Evolutionary conservation across 2,797 vertebrate genomes (phyloP).

Genomic region (Epinephelus coioides): DNA sequence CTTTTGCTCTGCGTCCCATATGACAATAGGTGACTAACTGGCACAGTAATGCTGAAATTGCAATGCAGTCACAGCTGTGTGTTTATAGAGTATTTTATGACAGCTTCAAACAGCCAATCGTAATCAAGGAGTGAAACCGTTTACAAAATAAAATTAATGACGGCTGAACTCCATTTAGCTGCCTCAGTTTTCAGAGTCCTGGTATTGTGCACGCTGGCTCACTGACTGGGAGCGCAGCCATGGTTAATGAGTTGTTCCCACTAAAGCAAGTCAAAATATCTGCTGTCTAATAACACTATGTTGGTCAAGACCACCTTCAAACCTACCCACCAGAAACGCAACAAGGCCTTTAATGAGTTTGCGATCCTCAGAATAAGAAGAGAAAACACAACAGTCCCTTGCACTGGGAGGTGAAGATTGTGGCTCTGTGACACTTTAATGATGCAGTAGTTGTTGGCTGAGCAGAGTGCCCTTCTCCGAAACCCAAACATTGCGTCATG

Average conservation of each 20-base stretch:
- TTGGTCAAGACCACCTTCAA: not conserved
- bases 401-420: constrained; percentile 4
- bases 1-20: too few relatives aligned
- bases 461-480: constrained; percentile 29
- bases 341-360: constrained; percentile 22
- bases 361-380: constrained; percentile 11
- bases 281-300: constrained; percentile 19
- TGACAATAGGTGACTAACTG: too few relatives aligned
- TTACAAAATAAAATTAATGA: not conserved
- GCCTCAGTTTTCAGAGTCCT: constrained; percentile 1
- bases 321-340: not conserved
- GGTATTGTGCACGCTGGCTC: not conserved
- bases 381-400: constrained; percentile 5
- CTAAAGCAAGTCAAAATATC: constrained; percentile 17
- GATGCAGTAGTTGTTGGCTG: constrained; percentile 26
- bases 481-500: constrained; percentile 51
- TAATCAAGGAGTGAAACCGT: too few relatives aligned
- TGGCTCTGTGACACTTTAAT: constrained; percentile 41
- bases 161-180: constrained; percentile 8
- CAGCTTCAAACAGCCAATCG: too few relatives aligned
- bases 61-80: too few relatives aligned
- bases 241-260: not conserved
- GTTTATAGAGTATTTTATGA: too few relatives aligned
- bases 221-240: not conserved
- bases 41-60: too few relatives aligned